Percentiles rank a stretch among this genome's conserved stretches.
Evolutionary conservation across 1,140 invertebrate genomes (phyloP).

Genomic region (Calephelis nemesis): DNA sequence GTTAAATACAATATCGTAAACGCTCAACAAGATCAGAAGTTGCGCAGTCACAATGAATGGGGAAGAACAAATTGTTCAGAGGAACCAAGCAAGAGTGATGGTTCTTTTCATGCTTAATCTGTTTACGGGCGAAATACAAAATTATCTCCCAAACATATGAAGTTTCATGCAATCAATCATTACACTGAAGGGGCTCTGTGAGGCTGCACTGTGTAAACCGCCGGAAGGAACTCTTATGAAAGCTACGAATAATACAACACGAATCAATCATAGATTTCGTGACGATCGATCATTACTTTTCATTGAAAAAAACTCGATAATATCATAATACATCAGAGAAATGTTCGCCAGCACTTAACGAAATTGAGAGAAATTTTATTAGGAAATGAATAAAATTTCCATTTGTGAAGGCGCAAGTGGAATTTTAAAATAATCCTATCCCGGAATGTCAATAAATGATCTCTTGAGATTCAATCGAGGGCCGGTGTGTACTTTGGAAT

Average conservation of each 20-base stretch:
- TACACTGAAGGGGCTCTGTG: slow-evolving; percentile 57
- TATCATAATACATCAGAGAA: slow-evolving; percentile 31
- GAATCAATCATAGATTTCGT: slow-evolving; percentile 76
- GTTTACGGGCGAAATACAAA: slow-evolving; percentile 76
- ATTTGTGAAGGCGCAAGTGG: slow-evolving; percentile 14
- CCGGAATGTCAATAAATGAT: slow-evolving; percentile 25
- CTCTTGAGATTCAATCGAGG: slow-evolving; percentile 50
- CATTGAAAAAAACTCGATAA: slow-evolving; percentile 56
- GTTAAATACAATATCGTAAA: no score
- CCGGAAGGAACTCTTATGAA: slow-evolving; percentile 65
- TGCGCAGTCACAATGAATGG: slow-evolving; percentile 51
- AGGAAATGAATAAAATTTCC: slow-evolving; percentile 17
- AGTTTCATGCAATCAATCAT: slow-evolving; percentile 76
- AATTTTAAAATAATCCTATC: slow-evolving; percentile 18
- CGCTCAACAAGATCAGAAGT: no score
- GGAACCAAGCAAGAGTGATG: slow-evolving; percentile 56
- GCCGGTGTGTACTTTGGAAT: slow-evolving; percentile 51
- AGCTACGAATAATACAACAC: slow-evolving; percentile 71
- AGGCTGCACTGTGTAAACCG: slow-evolving; percentile 63
- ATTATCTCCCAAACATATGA: slow-evolving; percentile 77
- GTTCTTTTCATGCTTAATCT: slow-evolving; percentile 75
- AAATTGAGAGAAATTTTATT: slow-evolving; percentile 25
- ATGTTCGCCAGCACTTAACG: slow-evolving; percentile 28
- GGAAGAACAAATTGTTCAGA: slow-evolving; percentile 44
- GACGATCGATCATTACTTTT: slow-evolving; percentile 75